Conservation (phyloP, 2,888 invertebrate species). For the Xylocampa areola region DNA sequence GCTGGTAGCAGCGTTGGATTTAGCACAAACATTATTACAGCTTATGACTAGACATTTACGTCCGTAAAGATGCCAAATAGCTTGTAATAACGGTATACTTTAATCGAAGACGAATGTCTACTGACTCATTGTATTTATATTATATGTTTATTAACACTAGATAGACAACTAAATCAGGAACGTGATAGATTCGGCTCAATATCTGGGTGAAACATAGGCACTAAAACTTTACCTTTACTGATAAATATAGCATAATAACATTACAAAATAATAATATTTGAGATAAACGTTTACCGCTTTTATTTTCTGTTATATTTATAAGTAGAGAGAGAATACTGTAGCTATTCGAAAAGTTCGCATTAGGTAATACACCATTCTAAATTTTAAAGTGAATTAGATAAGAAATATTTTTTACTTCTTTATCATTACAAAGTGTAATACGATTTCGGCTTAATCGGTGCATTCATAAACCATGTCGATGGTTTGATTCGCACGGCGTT, state of each 20-base stretch:
- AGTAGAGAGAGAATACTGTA: constrained; percentile 73
- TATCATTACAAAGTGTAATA: constrained; percentile 70
- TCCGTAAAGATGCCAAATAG: constrained; percentile 89
- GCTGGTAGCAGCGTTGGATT: constrained; percentile 57
- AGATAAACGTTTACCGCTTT: constrained; percentile 58
- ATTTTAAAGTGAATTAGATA: constrained; percentile 76
- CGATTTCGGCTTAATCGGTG: constrained; percentile 77
- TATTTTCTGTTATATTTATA: constrained; percentile 73
- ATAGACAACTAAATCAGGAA: constrained; percentile 62
- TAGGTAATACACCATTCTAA: constrained; percentile 77
- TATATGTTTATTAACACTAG: constrained; percentile 64
- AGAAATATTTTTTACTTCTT: constrained; percentile 81
- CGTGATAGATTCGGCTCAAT: constrained; percentile 75
- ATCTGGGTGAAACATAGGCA: constrained; percentile 66
- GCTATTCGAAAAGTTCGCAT: constrained; percentile 70
- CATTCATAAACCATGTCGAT: constrained; percentile 64
- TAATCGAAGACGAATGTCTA: constrained; percentile 65
- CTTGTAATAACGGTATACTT: constrained; percentile 78
- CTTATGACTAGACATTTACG: constrained; percentile 80
- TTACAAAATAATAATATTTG: constrained; percentile 56
- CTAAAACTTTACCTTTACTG: constrained; percentile 69
- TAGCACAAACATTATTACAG: constrained; percentile 77
- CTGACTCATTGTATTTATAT: constrained; percentile 67
- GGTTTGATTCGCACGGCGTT: constrained; percentile 71
- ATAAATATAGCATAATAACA: constrained; percentile 74